These are phyloP conservation scores for Hemitrygon akajei DNA, from an alignment of 2,797 vertebrate species.

Conservation along the genomic window DNA sequence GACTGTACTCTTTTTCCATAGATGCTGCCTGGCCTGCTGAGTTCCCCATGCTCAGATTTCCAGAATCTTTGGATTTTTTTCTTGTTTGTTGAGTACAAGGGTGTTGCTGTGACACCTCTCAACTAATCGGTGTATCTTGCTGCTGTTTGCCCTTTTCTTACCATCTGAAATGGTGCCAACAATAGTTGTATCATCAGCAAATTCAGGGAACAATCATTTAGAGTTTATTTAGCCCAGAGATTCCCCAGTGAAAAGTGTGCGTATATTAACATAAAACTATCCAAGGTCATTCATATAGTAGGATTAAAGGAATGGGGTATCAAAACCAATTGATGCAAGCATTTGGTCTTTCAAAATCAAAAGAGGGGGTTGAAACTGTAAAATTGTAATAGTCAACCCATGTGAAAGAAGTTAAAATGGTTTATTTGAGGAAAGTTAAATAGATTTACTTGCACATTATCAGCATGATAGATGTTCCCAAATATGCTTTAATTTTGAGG, in stretches of 20 bases:
- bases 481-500: background rate
- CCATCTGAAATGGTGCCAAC: too few species aligned
- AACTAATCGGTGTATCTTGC: too few species aligned
- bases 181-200: too few species aligned
- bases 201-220: background rate
- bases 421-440: too few species aligned
- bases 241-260: background rate
- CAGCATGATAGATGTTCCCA: background rate
- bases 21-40: too few species aligned
- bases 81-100: too few species aligned
- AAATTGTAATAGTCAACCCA: background rate
- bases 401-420: background rate
- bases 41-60: too few species aligned
- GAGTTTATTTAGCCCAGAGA: background rate
- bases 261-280: background rate
- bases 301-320: background rate
- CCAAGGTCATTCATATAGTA: background rate
- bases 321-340: background rate
- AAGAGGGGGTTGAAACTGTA: background rate
- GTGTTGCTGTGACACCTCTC: too few species aligned
- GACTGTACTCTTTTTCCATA: too few species aligned
- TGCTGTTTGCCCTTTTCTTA: too few species aligned
- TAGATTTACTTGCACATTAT: background rate
- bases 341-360: background rate
- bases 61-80: too few species aligned